Base-by-base conservation (phyloP, 1,140 invertebrate genomes). In the Drosophila nigromelanica region DNA sequence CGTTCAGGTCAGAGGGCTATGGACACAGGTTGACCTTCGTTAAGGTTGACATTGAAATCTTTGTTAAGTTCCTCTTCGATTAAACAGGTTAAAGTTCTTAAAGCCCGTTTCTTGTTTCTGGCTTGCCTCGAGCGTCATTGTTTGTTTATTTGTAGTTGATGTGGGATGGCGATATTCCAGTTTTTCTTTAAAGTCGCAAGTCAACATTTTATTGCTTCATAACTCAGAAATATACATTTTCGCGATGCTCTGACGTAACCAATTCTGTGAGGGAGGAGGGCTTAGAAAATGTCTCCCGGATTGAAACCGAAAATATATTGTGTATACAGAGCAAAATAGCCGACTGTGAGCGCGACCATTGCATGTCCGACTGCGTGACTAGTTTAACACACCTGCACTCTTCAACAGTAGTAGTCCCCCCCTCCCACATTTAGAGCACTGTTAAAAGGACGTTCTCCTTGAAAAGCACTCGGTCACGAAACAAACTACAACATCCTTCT, bases 391-490 rank as follows among this genome's bases (percentile, higher is more conserved):
- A 85, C 80, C 80, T 61, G 56, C 37, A 47, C 67, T 70, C 67
- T 70, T 51, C 42, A 61, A 51, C 35, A 33, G 27, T 14, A 35
- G 15, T 5, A 24, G n/a, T 12, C 12, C 12, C 33, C 3, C n/a
- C 48, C 43, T 27, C 30, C 4, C 10, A 33, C 6, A 15, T 40
- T 39, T 60, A 3, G 33, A 35, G 12, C 35, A 37, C 35, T 56
- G 18, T 37, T 37, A 24, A 50, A 62, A 58, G 62, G 56, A 63
- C 61, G 68, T 63, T 82, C 83, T 87, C 82, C 83, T 87, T 89
- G 79, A 87, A 87, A 89, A 80, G 83, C 83, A 75, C 76, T 87
- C 79, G 82, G 82, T 87, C 82, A 87, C 82, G 82, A 89, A 87
- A 82, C 55, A 79, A 87, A 78, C 59, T 60, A 78, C 76, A 79